Evolutionary conservation across 1,140 invertebrate species (phyloP), one percentile per base, ranked within the genome.

Genomic region (Drosophila virilis): DNA sequence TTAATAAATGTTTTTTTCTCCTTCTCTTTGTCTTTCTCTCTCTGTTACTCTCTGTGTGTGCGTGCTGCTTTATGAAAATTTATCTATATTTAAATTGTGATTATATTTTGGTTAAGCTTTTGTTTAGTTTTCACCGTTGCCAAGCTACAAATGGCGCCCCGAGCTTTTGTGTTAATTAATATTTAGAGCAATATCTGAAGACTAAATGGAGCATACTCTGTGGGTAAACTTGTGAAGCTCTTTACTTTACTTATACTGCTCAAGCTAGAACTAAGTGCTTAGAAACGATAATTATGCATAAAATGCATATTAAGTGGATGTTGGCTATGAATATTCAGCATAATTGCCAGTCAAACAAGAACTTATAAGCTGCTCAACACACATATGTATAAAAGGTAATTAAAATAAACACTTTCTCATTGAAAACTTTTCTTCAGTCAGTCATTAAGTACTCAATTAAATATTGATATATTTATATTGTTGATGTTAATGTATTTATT

Each of bases 51-150:
- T 45, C 3, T 8, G 10, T 50, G 15, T 74, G 52, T 51, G 59
- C 67, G 59, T 64, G 66, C 50, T 13, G 28, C 42, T 52, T 46
- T 52, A 66, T 72, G 66, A 52, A 62, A 67, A 73, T 60, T 65
- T 80, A 74, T 70, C 67, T 76, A 78, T 69, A 77, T 84, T 84
- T 85, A 80, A 84, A 84, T 80, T 77, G 59, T 65, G 77, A 80
- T 77, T 80, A 83, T 84, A 62, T 77, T 54, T 69, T 54, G 28
- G 64, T 58, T 60, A 55, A 59, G 55, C 55, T 55, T 68, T 42
- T 60, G 55, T 73, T 72, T 58, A 67, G 62, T 72, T 59, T 59
- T 37, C 46, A 22, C 28, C 13, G 65, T 74, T 74, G 58, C 72
- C 62, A 51, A 55, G 70, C 77, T 78, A 69, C 78, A 84, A 77